These are phyloP conservation scores for Drosophila ochracea DNA, from an alignment of 2,888 invertebrate species.

Conservation along the genomic window DNA sequence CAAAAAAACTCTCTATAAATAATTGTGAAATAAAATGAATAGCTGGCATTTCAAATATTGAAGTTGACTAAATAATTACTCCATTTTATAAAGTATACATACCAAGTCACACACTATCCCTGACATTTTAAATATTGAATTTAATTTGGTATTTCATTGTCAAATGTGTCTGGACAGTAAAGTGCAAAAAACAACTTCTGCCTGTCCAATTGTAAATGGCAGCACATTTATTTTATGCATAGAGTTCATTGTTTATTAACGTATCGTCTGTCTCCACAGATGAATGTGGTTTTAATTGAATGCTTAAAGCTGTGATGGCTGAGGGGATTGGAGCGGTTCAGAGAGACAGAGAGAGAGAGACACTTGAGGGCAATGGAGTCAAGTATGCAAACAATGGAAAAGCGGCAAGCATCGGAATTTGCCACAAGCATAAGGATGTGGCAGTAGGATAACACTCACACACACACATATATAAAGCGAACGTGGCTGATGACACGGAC, in stretches of 20 bases:
- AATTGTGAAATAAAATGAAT: slow-evolving; percentile 31
- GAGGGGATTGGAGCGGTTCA: not conserved
- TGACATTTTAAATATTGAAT: slow-evolving; percentile 66
- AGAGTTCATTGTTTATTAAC: slow-evolving; percentile 58
- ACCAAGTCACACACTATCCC: slow-evolving; percentile 17
- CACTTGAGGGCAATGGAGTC: slow-evolving; percentile 78
- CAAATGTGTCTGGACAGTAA: slow-evolving; percentile 18
- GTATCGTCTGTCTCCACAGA: slow-evolving; percentile 14
- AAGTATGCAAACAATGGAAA: slow-evolving; percentile 75
- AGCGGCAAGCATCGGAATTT: slow-evolving; percentile 70
- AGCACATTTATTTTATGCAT: slow-evolving; percentile 63
- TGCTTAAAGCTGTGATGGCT: slow-evolving; percentile 31
- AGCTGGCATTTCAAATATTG: slow-evolving; percentile 43
- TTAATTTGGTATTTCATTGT: slow-evolving; percentile 60
- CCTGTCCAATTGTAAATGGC: slow-evolving; percentile 70
- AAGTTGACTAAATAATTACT: slow-evolving; percentile 21
- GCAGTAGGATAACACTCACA: slow-evolving; percentile 5
- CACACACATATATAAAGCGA: slow-evolving; percentile 5
- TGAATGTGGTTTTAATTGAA: slow-evolving; percentile 56
- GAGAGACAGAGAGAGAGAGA: not conserved
- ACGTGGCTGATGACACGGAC: slow-evolving; percentile 69
- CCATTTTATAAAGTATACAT: not conserved
- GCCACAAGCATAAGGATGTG: slow-evolving; percentile 47
- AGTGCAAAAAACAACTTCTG: not conserved
- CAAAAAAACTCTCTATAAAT: slow-evolving; percentile 4